Evolutionary conservation across 2,797 vertebrate species (phyloP), one percentile per base, ranked within the genome.

Genomic region (Lemur catta): DNA sequence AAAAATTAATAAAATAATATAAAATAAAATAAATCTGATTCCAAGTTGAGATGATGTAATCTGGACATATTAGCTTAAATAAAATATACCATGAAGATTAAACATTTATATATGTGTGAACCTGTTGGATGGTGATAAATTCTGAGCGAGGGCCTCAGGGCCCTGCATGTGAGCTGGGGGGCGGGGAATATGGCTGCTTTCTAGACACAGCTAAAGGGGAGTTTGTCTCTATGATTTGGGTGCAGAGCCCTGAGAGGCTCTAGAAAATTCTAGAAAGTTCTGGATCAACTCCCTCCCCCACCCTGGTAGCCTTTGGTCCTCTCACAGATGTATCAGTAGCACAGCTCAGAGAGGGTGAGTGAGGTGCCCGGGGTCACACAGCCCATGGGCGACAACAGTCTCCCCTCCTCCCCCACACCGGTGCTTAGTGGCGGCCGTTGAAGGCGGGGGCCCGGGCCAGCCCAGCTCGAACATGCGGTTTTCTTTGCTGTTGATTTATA

Each of bases 401-500:
- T 1, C 57, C 59, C n/a, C 69, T 50, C 26, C 48, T 38, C 69
- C 76, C 41, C 15, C 33, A 15, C 35, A 9, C n/a, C 57, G 0
- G 9, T 22, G 33, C 48, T 30, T 0, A 0, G n/a, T 4, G 43
- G 24, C 67, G 2, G 59, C 13, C 0, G 55, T 74, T 41, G 61
- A 38, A 2, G 0, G 63, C 63, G 8, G 33, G 69, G 59, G 13
- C 50, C 57, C 33, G 9, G 1, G 1, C 81, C 89, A 28, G 63
- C 74, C n/a, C 18, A 2, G 6, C 0, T 1, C 7, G 0, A 57
- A 12, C 4, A 12, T 84, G 93, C 0, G 48, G 95, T 94, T 94
- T 88, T 55, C 93, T 92, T 26, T 11, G 63, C 86, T 41, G 96
- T 87, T 95, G 94, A 92, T 87, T 95, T 79, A 43, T 52, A 72